Evolutionary conservation across 1,140 invertebrate species (phyloP).

Genomic region (Drosophila yakuba): DNA sequence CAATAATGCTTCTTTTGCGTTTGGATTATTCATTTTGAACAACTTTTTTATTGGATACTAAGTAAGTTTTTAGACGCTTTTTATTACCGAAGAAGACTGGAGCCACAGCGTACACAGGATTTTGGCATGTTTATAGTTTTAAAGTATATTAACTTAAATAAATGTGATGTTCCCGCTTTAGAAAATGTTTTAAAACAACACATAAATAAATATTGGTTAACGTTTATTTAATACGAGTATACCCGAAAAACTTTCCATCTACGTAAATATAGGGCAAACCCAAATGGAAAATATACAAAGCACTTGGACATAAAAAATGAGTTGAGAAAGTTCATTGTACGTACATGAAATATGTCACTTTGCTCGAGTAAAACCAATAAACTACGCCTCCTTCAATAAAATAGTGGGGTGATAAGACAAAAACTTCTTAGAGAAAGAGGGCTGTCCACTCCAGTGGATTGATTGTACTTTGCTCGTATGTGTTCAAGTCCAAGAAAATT

Average conservation of each 20-base stretch:
- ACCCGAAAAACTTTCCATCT: constrained; percentile 1
- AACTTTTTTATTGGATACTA: constrained; percentile 1
- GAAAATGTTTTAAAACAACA: background rate
- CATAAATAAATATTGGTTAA: background rate
- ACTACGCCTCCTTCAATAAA: constrained; percentile 41
- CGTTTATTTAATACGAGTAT: background rate
- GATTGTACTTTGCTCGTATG: constrained; percentile 18
- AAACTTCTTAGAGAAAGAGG: constrained; percentile 7
- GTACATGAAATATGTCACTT: constrained; percentile 58
- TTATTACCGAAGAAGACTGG: background rate
- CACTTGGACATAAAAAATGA: constrained; percentile 28
- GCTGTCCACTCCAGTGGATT: constrained; percentile 15
- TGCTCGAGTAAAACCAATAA: constrained; percentile 51
- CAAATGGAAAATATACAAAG: constrained; percentile 1
- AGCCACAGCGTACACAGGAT: background rate
- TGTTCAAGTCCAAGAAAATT: constrained; percentile 16
- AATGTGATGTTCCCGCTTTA: background rate
- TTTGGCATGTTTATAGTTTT: background rate
- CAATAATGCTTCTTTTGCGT: constrained; percentile 17
- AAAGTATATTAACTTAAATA: background rate
- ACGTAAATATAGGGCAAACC: constrained; percentile 15
- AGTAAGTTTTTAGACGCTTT: constrained; percentile 1
- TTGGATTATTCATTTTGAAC: constrained; percentile 16
- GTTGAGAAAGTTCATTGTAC: constrained; percentile 56
- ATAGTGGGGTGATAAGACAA: constrained; percentile 28